Base-by-base conservation (phyloP, 2,888 invertebrate species). In the Blastobasis lacticolella region DNA sequence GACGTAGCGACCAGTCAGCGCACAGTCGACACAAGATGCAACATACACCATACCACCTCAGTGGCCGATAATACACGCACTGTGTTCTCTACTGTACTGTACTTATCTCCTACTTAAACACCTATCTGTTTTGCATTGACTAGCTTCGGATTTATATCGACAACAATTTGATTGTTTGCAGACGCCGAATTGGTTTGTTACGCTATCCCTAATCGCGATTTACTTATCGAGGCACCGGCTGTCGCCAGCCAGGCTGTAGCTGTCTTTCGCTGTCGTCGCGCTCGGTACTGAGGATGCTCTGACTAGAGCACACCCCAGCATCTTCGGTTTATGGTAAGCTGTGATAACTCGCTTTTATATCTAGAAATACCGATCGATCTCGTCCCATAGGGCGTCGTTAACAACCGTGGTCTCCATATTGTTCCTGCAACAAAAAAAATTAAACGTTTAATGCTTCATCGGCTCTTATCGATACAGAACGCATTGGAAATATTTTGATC, bases 1-100 rank as follows among this genome's bases (percentile, higher is more conserved):
- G 81, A 88, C 87, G 89, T 87, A 89, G 89, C 89, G 88, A 89
- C 89, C 89, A 79, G 81, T 81, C 85, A 87, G 88, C 88, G 88
- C 89, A 86, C 88, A 85, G 88, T 88, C 87, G 88, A 88, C 82
- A 86, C 86, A 85, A 88, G 78, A 79, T 77, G 78, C 79, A 81
- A 85, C 84, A 88, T 81, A 87, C 79, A 86, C 84, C 88, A 88
- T 88, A 86, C 88, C 87, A 87, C 87, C 78, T 71, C 73, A 74
- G 85, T 81, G 86, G 87, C 83, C 67, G 71, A 67, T 75, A 66
- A 66, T 61, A 61, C 62, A 58, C 61, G 68, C 68, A 68, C 73
- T 67, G 60, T 60, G 67, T 67, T 61, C 58, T 64, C 66, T 68
- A 66, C 59, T 49, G 44, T 50, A 56, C 59, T 65, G 62, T 64